A percentile compares a stretch with the other conserved stretches of the same genome.
phyloP scores from a whole-genome alignment of 2,797 vertebrate species.

The Molossus alvarezi region DNA sequence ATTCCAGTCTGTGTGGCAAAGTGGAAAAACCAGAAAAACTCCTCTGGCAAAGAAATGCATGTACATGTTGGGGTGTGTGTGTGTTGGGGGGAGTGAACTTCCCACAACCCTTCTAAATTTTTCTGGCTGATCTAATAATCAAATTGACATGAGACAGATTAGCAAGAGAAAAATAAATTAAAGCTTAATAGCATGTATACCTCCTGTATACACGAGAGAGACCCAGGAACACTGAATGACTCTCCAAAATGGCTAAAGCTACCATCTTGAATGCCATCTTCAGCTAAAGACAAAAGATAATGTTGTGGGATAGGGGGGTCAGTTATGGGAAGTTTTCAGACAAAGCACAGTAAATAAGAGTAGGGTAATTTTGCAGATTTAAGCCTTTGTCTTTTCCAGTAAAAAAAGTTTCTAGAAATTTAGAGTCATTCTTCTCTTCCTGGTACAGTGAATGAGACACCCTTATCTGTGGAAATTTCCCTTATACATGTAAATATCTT shows the following conservation, averaged over 20 bases:
- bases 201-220: background rate
- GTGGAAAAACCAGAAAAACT: background rate
- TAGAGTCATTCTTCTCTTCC: background rate
- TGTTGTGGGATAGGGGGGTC: background rate
- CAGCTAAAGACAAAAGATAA: background rate
- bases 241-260: background rate
- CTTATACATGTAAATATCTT: background rate
- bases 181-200: background rate
- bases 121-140: background rate
- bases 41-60: background rate
- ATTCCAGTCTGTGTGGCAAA: background rate
- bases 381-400: background rate
- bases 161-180: background rate
- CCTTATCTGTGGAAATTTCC: background rate
- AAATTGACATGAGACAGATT: background rate
- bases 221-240: background rate
- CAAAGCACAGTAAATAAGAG: background rate
- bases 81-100: background rate
- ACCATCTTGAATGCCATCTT: background rate
- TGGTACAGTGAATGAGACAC: background rate
- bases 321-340: background rate
- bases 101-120: background rate
- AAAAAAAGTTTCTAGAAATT: too few relatives aligned
- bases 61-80: background rate
- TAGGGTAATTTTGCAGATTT: background rate